Evolutionary conservation across 2,888 invertebrate species (phyloP).

Genomic region (Graphium colonna): DNA sequence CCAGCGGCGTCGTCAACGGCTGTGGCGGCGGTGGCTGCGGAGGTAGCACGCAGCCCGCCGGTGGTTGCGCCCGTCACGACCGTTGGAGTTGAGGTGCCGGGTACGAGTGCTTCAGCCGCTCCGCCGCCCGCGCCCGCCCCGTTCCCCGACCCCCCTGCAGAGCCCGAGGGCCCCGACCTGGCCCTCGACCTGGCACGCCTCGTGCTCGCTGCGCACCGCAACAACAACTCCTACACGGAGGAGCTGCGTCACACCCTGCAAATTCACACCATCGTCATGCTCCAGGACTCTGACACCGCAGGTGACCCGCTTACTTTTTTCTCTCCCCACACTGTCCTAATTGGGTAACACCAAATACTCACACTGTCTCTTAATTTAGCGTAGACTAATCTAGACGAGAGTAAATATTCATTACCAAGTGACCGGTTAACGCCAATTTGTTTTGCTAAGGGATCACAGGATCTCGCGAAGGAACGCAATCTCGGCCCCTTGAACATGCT

Average conservation of each 20-base stretch:
- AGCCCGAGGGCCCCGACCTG: constrained; percentile 28
- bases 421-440: too few relatives aligned
- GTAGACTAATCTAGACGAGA: too few relatives aligned
- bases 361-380: too few relatives aligned
- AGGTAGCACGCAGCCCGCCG: constrained; percentile 31
- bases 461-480: too few relatives aligned
- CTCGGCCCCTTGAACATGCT: too few relatives aligned
- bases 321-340: background rate
- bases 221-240: constrained; percentile 93
- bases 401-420: background rate
- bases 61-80: constrained; percentile 25
- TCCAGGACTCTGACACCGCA: constrained; percentile 43
- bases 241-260: constrained; percentile 82
- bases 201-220: constrained; percentile 86
- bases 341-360: too few relatives aligned
- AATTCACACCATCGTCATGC: constrained; percentile 37
- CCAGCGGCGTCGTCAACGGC: constrained; percentile 33
- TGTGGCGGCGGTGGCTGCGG: constrained; percentile 28
- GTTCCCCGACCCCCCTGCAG: constrained; percentile 61
- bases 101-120: constrained; percentile 14
- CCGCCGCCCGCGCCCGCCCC: constrained; percentile 53
- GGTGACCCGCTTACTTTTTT: constrained; percentile 32
- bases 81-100: constrained; percentile 31
- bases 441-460: too few relatives aligned
- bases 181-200: constrained; percentile 64